Evolutionary conservation across 2,113 vertebrate genomes (phyloP).

Genomic region (Prietella phreatophila): DNA sequence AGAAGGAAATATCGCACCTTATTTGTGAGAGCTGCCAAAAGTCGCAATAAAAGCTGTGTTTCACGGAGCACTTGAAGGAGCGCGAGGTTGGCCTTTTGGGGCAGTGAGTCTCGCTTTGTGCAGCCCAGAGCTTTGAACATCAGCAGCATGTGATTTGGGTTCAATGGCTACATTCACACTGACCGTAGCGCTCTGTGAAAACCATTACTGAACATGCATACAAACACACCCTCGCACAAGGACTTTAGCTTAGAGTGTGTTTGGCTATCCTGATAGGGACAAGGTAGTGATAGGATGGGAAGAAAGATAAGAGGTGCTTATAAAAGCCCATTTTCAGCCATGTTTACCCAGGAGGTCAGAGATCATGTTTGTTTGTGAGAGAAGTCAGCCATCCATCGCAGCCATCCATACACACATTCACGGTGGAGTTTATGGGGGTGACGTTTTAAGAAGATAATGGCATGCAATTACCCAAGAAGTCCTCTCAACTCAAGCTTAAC

Average conservation of each 20-base stretch:
- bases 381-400: slow-evolving; percentile 38
- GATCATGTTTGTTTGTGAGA: slow-evolving; percentile 51
- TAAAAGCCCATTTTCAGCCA: slow-evolving; percentile 33
- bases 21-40: slow-evolving; percentile 43
- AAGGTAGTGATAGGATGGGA: neutral
- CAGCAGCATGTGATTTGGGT: slow-evolving; percentile 28
- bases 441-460: slow-evolving; percentile 35
- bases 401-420: slow-evolving; percentile 17
- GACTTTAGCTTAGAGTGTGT: slow-evolving; percentile 15
- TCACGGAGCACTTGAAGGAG: slow-evolving; percentile 36
- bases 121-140: slow-evolving; percentile 37
- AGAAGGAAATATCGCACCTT: slow-evolving; percentile 39
- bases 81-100: neutral
- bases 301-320: slow-evolving; percentile 41
- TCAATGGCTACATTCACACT: slow-evolving; percentile 51
- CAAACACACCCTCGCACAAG: slow-evolving; percentile 33
- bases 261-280: slow-evolving; percentile 5
- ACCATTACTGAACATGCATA: slow-evolving; percentile 14
- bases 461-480: slow-evolving; percentile 26
- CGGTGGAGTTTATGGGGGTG: neutral
- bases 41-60: slow-evolving; percentile 43
- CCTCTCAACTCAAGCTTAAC: slow-evolving; percentile 20
- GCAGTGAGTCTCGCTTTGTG: slow-evolving; percentile 33
- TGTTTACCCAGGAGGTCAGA: slow-evolving; percentile 50
- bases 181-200: slow-evolving; percentile 11